phyloP scores from a whole-genome alignment of 1,140 invertebrate genomes.

The Listronotus bonariensis region DNA sequence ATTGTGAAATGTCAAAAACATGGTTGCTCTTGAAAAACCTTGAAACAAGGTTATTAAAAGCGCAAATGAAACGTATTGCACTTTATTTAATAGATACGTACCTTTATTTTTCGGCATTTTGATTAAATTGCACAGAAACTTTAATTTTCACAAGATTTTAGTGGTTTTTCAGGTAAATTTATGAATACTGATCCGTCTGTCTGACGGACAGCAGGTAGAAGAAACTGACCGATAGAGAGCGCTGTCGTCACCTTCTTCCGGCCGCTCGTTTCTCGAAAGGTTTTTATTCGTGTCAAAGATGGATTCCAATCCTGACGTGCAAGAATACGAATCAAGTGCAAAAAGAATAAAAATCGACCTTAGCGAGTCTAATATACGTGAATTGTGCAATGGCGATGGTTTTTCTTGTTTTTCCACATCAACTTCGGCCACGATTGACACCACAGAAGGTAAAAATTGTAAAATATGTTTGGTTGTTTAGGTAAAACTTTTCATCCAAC shows the following conservation, averaged over 20 bases:
- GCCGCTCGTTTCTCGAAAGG: conserved; percentile 37
- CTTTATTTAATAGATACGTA: conserved; percentile 26
- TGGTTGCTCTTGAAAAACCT: conserved; percentile 5
- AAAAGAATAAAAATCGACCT: conserved; percentile 54
- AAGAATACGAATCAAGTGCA: conserved; percentile 53
- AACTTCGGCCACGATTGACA: conserved; percentile 43
- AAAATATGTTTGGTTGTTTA: conserved; percentile 56
- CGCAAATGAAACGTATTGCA: background rate
- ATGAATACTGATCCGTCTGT: conserved; percentile 11
- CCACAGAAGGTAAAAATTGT: conserved; percentile 54
- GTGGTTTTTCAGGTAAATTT: conserved; percentile 31
- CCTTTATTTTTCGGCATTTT: conserved; percentile 56
- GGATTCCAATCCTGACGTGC: conserved; percentile 53
- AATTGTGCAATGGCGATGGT: conserved; percentile 46
- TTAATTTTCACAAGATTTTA: conserved; percentile 25
- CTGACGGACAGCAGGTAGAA: conserved; percentile 20
- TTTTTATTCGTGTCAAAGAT: conserved; percentile 56
- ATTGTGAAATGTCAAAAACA: conserved; percentile 31
- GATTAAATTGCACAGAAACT: conserved; percentile 18
- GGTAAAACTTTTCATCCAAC: conserved; percentile 52
- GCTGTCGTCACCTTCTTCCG: conserved; percentile 34
- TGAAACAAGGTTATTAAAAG: no score
- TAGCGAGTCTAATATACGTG: conserved; percentile 45
- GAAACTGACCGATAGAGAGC: conserved; percentile 31
- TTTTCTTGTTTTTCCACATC: conserved; percentile 51